Evolutionary conservation across 2,888 invertebrate species (phyloP).

Genomic region (Cistogaster globosa): DNA sequence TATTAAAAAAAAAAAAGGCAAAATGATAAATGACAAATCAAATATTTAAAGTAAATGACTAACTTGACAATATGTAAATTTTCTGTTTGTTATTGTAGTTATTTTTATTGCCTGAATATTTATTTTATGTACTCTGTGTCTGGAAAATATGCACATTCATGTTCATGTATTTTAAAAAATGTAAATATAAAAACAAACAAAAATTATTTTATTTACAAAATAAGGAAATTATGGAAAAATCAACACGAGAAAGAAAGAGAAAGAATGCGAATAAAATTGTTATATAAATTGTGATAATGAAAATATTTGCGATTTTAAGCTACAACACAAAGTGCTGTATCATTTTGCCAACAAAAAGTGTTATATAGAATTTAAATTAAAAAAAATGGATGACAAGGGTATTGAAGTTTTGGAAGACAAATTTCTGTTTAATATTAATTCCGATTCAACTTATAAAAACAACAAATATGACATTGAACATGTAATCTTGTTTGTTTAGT

Average conservation of each 20-base stretch:
- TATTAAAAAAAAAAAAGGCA: slow-evolving; percentile 16
- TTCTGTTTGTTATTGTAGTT: slow-evolving; percentile 33
- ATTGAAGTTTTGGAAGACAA: no score
- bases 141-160: slow-evolving; percentile 70
- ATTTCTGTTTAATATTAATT: no score
- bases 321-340: no score
- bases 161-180: slow-evolving; percentile 61
- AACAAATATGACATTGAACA: no score
- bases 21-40: slow-evolving; percentile 71
- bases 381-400: no score
- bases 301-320: no score
- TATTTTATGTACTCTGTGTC: slow-evolving; percentile 63
- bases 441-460: no score
- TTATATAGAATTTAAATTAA: no score
- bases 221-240: background rate
- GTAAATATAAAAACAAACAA: slow-evolving; percentile 26
- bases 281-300: background rate
- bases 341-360: no score
- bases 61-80: slow-evolving; percentile 70
- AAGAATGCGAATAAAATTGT: background rate
- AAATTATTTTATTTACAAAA: background rate
- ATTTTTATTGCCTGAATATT: slow-evolving; percentile 55
- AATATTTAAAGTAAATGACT: slow-evolving; percentile 70
- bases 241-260: background rate
- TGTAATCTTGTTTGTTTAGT: no score